phyloP scores from a whole-genome alignment of 2,888 invertebrate genomes.

The Tenthredo scrophulariae region DNA sequence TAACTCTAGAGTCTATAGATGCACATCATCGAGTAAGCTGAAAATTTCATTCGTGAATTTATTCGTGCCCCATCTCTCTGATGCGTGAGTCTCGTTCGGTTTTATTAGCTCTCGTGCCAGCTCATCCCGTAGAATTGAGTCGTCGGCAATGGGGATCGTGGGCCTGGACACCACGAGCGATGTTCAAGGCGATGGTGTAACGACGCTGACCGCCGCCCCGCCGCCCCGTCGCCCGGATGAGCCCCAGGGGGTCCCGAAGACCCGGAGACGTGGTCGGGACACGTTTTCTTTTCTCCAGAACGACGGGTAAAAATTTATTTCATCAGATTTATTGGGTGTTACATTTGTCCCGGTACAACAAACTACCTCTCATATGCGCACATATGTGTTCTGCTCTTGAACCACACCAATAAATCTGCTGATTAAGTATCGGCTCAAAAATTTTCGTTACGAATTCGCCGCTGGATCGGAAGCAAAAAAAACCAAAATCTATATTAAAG shows the following conservation, averaged over 20 bases:
- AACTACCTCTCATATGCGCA: background rate
- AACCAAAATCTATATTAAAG: background rate
- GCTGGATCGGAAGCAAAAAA: background rate
- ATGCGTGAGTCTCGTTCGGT: constrained; percentile 36
- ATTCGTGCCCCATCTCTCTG: background rate
- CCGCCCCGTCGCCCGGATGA: constrained; percentile 37
- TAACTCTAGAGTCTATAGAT: constrained; percentile 21
- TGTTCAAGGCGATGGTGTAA: constrained; percentile 42
- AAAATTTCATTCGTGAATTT: background rate
- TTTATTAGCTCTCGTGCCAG: constrained; percentile 49
- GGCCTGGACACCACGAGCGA: constrained; percentile 40
- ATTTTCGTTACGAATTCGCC: background rate
- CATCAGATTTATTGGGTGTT: constrained; percentile 47
- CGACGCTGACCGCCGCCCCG: constrained; percentile 37
- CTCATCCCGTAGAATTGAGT: constrained; percentile 48
- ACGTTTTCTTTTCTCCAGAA: constrained; percentile 42
- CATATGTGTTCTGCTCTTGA: background rate
- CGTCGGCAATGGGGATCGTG: constrained; percentile 40
- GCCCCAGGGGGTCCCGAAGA: constrained; percentile 49
- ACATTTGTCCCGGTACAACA: background rate
- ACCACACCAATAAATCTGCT: background rate
- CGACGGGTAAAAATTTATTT: constrained; percentile 11
- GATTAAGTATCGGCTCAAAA: background rate
- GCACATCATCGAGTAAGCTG: constrained; percentile 21
- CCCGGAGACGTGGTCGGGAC: constrained; percentile 29